Evolutionary conservation across 1,140 invertebrate species (phyloP), one percentile per base, ranked within the genome.

Genomic region (Neocloeon triangulifer): DNA sequence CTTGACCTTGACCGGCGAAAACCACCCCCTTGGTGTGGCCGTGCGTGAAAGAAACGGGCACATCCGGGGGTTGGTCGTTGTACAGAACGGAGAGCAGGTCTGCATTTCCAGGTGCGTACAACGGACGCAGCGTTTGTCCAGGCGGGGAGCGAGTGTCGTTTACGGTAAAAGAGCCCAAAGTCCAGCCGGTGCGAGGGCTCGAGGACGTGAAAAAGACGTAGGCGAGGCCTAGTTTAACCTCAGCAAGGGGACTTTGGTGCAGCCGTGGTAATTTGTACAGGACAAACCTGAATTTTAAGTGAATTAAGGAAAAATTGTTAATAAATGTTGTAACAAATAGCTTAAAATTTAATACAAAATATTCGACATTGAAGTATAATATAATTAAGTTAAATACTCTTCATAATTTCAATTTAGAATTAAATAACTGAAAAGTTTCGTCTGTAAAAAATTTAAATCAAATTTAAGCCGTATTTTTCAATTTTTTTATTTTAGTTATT

Each of bases 11-110:
- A 40, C 81, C 66, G n/a, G 69, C 68, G 5, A 73, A 57, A 10
- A 92, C 48, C 1, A 76, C 66, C 2, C 88, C 85, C 59, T 91
- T 92, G 0, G 80, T 69, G 41, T 89, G 84, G 0, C 82, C 85
- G 41, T 66, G 65, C 19, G 45, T 50, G 25, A 48, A 37, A 37
- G 56, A 53, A 35, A 55, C 43, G 9, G 39, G 33, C 0, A 52
- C 59, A 29, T 67, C 61, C 13, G 79, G 76, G 8, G 68, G 64
- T 48, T 86, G 66, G 47, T 89, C 84, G 50, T 88, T 89, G 53
- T 89, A 89, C 34, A 82, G 53, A 3, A 77, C 43, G 45, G 75
- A 64, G 13, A 73, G 46, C 13, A 35, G 6, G 16, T 9, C 16
- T 28, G 15, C 25, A 21, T 36, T 37, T 44, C 49, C 45, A 46